Evolutionary conservation across 2,888 invertebrate species (phyloP).

Genomic region (Incurvaria masculella): DNA sequence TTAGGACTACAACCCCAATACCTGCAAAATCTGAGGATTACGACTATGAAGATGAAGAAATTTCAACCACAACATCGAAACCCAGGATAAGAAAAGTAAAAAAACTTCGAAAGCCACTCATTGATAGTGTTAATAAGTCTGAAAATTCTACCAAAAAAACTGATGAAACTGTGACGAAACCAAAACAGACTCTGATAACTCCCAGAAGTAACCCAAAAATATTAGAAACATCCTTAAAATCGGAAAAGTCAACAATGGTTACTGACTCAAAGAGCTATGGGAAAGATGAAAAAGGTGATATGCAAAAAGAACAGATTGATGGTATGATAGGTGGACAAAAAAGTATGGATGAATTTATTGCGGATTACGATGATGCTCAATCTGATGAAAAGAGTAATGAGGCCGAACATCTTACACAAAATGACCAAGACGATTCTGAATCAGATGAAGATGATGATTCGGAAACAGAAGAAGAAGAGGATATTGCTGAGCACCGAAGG

Average conservation of each 20-base stretch:
- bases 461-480: background rate
- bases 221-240: constrained; percentile 42
- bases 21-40: constrained; percentile 17
- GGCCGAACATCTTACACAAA: background rate
- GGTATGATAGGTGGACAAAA: constrained; percentile 37
- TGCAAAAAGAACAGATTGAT: constrained; percentile 38
- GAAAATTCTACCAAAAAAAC: constrained; percentile 8
- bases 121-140: constrained; percentile 14
- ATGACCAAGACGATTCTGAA: background rate
- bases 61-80: constrained; percentile 13
- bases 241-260: constrained; percentile 39
- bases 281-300: constrained; percentile 29
- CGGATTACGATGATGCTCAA: constrained; percentile 32
- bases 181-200: constrained; percentile 11
- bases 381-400: constrained; percentile 16
- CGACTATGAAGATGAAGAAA: constrained; percentile 17
- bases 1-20: constrained; percentile 15
- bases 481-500: background rate
- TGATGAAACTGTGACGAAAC: constrained; percentile 1
- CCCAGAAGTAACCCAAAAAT: constrained; percentile 25
- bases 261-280: constrained; percentile 45
- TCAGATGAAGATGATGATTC: constrained; percentile 4
- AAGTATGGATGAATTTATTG: constrained; percentile 38
- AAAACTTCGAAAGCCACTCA: constrained; percentile 29
- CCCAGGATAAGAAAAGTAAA: constrained; percentile 33